phyloP scores from a whole-genome alignment of 2,888 invertebrate genomes.

The Erynnis tages region DNA sequence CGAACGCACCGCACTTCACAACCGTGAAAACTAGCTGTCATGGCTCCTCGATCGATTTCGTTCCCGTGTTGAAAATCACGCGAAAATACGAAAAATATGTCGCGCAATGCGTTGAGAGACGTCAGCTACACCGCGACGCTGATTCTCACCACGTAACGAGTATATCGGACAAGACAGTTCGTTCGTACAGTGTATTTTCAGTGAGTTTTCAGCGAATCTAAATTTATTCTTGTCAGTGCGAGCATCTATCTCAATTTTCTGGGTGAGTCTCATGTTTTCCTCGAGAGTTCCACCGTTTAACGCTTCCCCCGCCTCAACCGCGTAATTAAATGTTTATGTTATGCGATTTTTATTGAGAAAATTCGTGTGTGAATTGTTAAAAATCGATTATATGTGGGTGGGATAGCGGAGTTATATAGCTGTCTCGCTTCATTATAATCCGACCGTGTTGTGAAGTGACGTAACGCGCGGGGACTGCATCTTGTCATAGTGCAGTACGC shows the following conservation, averaged over 20 bases:
- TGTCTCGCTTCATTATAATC: conserved; percentile 62
- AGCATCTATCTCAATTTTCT: conserved; percentile 61
- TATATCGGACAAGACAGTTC: conserved; percentile 50
- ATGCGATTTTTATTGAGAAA: conserved; percentile 41
- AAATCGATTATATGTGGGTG: conserved; percentile 81
- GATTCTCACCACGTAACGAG: conserved; percentile 52
- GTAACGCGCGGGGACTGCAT: conserved; percentile 57
- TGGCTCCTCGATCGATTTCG: conserved; percentile 76
- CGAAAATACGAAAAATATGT: conserved; percentile 73
- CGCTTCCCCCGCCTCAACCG: background rate
- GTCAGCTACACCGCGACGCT: conserved; percentile 37
- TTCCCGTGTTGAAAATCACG: conserved; percentile 61
- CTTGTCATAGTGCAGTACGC: conserved; percentile 46
- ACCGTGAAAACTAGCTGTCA: conserved; percentile 73
- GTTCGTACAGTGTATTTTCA: conserved; percentile 63
- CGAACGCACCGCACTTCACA: conserved; percentile 62
- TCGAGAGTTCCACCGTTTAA: conserved; percentile 20
- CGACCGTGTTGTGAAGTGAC: conserved; percentile 61
- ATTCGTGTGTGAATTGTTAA: conserved; percentile 54
- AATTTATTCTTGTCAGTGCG: conserved; percentile 69
- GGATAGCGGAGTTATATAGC: conserved; percentile 52
- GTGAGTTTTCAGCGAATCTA: conserved; percentile 74
- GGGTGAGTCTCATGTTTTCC: conserved; percentile 65
- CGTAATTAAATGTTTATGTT: conserved; percentile 8
- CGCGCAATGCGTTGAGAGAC: conserved; percentile 53